Base-by-base conservation (phyloP, 2,113 vertebrate species). In the Psilopsiagon aymara region DNA sequence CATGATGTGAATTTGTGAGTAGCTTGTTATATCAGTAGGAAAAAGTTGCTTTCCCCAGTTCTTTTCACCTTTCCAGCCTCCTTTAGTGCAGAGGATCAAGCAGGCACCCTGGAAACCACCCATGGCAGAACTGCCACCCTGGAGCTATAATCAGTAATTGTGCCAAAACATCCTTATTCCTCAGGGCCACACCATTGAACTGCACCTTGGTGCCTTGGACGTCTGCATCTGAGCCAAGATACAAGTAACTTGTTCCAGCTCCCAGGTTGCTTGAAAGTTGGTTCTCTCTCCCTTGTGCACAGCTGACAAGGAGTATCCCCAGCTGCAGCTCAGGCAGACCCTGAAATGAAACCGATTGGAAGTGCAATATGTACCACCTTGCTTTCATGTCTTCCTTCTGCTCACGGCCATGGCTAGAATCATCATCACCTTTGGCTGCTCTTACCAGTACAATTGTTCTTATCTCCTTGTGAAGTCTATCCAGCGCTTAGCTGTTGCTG, bases 251-350 rank as follows among this genome's bases (percentile, higher is more conserved):
- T 53, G 31, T 53, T 12, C 52, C 37, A 76, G 11, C 43, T 49
- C 55, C 33, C 29, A 5, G 27, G 21, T 5, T 67, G 59, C 5
- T 53, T 64, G 46, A 2, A 10, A 28, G 60, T 10, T 29, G 53
- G 43, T 82, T 52, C 0, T 44, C 9, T 53, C 33, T 35, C 5
- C 7, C 41, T 86, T 0, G 0, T 23, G 43, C 16, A 4, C 39
- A 85, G 27, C 17, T 39, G 75, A 55, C 24, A 23, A 16, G 35
- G 41, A 41, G 8, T 41, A 73, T 17, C 44, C 39, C 35, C 71
- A 86, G 25, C 57, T 78, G 24, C 67, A 74, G n/a, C 25, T 51
- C 39, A 27, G 47, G 15, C 27, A 77, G 33, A 37, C 1, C 6
- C 35, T 35, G 35, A 62, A 35, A n/a, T 66, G 18, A 43, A 37